Conservation (phyloP, 2,797 vertebrate genomes). For the Hipposideros larvatus region DNA sequence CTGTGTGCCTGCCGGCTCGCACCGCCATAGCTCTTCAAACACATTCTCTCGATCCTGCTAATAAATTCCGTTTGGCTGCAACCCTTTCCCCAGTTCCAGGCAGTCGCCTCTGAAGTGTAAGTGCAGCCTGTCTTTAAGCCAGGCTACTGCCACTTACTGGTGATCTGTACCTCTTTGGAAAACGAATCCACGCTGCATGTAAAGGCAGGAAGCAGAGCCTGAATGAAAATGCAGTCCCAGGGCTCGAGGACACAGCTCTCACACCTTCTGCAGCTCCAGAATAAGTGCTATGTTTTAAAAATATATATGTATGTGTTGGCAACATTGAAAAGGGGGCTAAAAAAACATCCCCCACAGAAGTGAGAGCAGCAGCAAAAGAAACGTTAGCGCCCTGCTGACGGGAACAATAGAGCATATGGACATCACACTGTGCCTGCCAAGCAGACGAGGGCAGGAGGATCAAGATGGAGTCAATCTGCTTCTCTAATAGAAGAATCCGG, state of each 20-base stretch:
- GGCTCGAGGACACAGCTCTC: constrained; percentile 87
- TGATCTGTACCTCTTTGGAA: constrained; percentile 83
- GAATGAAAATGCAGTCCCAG: constrained; percentile 86
- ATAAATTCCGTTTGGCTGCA: constrained; percentile 83
- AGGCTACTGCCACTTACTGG: constrained; percentile 84
- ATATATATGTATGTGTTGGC: constrained; percentile 87
- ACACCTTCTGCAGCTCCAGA: constrained; percentile 86
- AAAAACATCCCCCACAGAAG: constrained; percentile 81
- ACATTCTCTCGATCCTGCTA: constrained; percentile 80
- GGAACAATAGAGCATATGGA: constrained; percentile 84
- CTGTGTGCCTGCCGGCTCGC: constrained; percentile 78
- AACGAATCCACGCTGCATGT: constrained; percentile 79
- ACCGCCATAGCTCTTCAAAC: constrained; percentile 75
- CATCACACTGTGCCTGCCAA: constrained; percentile 78
- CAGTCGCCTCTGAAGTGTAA: constrained; percentile 80
- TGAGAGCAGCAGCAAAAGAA: constrained; percentile 82
- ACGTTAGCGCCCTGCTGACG: constrained; percentile 81
- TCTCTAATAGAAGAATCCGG: constrained; percentile 76
- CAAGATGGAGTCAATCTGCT: constrained; percentile 77
- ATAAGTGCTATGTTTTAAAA: constrained; percentile 87
- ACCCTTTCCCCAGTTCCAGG: constrained; percentile 75
- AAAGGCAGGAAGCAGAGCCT: constrained; percentile 84
- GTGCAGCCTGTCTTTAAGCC: constrained; percentile 79
- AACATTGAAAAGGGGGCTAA: constrained; percentile 86
- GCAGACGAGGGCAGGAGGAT: constrained; percentile 72